Conservation (phyloP, 2,113 vertebrate species). For the Halcyon malimbica region DNA sequence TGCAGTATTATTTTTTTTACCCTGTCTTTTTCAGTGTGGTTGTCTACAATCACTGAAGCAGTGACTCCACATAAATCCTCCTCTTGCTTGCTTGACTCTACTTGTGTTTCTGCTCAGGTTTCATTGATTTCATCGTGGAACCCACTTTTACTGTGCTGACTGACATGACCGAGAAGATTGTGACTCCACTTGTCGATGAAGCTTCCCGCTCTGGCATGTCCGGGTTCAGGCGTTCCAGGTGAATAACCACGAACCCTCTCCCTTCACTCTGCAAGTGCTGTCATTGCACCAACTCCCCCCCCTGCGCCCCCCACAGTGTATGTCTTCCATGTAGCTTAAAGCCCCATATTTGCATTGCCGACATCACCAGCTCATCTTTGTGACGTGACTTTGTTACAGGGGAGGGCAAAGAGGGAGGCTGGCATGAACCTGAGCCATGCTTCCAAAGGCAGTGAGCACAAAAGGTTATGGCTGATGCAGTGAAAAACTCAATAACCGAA, state of each 20-base stretch:
- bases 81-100: background rate
- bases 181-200: constrained; percentile 92
- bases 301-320: accelerated
- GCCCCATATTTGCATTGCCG: accelerated
- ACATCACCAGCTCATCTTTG: accelerated
- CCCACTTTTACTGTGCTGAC: constrained; percentile 97
- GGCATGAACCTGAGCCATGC: background rate
- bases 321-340: background rate
- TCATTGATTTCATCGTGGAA: constrained; percentile 98
- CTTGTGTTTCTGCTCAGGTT: constrained; percentile 79
- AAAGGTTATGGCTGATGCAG: background rate
- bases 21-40: background rate
- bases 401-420: background rate
- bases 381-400: background rate
- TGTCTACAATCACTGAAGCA: background rate
- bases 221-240: constrained; percentile 90
- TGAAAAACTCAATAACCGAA: too few species aligned
- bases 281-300: background rate
- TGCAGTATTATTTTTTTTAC: background rate
- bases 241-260: background rate
- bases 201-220: constrained; percentile 81
- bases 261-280: background rate
- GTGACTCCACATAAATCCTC: background rate
- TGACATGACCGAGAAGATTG: constrained; percentile 95
- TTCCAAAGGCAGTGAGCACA: background rate